Evolutionary conservation across 92 coral and sea anemone genomes (phyloP).

Genomic region (Zoanthus solanderi): DNA sequence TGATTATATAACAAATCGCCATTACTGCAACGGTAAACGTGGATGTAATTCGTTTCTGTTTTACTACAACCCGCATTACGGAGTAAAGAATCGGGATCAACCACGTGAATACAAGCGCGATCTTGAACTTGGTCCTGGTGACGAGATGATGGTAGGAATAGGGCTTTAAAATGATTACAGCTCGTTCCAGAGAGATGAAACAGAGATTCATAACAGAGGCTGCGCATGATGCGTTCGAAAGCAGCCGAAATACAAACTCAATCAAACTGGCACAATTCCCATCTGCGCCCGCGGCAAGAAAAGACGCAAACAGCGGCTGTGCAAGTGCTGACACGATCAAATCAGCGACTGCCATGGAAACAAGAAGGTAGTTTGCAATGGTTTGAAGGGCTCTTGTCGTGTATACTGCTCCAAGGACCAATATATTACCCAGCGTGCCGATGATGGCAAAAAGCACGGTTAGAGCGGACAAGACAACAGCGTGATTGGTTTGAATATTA

Average conservation of each 20-base stretch:
- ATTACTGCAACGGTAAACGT: conserved; percentile 70
- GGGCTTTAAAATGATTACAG: conserved; percentile 71
- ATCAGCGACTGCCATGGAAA: conserved; percentile 78
- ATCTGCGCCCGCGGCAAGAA: conserved; percentile 65
- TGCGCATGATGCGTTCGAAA: conserved; percentile 76
- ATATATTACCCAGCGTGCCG: conserved; percentile 81
- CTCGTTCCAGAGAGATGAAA: conserved; percentile 78
- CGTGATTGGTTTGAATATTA: conserved; percentile 46
- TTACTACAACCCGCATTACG: conserved; percentile 67
- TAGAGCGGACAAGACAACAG: conserved; percentile 54
- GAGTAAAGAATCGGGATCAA: conserved; percentile 64
- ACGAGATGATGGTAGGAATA: conserved; percentile 58
- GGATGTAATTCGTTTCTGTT: conserved; percentile 65
- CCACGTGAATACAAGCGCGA: conserved; percentile 65
- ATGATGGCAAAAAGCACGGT: conserved; percentile 69
- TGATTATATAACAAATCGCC: conserved; percentile 71
- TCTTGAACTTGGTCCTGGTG: conserved; percentile 63
- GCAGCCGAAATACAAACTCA: conserved; percentile 72
- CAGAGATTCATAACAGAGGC: conserved; percentile 83
- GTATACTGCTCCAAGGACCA: conserved; percentile 80
- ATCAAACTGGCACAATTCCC: conserved; percentile 61
- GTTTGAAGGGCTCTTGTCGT: conserved; percentile 73
- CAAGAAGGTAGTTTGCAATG: conserved; percentile 75
- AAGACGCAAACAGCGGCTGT: conserved; percentile 80
- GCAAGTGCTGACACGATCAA: conserved; percentile 75